Evolutionary conservation across 2,888 invertebrate genomes (phyloP).

Genomic region (Leucoma salicis): DNA sequence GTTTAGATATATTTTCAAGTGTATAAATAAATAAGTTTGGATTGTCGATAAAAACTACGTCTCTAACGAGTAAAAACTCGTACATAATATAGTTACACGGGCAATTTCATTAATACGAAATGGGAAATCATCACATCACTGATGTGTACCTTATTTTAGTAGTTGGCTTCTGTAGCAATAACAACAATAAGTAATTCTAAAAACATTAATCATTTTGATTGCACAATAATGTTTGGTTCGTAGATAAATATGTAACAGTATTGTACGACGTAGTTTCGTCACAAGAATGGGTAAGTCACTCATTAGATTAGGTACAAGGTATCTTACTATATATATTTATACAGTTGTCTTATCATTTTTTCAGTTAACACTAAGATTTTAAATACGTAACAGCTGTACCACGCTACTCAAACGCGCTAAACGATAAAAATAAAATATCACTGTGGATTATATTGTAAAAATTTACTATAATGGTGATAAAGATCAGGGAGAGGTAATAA

Average conservation of each 20-base stretch:
- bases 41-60: no score
- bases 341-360: slow-evolving; percentile 43
- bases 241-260: slow-evolving; percentile 10
- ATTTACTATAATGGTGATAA: slow-evolving; percentile 8
- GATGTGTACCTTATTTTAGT: no score
- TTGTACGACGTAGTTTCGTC: slow-evolving; percentile 24
- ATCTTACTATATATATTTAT: slow-evolving; percentile 46
- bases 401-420: slow-evolving; percentile 8
- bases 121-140: no score
- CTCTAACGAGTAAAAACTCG: no score
- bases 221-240: slow-evolving; percentile 13
- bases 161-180: no score
- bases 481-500: slow-evolving; percentile 7
- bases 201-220: slow-evolving; percentile 22
- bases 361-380: slow-evolving; percentile 40
- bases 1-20: no score
- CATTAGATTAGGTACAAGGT: slow-evolving; percentile 37
- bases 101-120: no score
- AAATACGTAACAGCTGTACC: slow-evolving; percentile 35
- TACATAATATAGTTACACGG: no score
- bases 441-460: background rate
- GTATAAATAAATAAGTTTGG: no score
- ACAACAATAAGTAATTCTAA: background rate
- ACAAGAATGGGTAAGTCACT: slow-evolving; percentile 31
- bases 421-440: background rate